A percentile compares a stretch with the other conserved stretches of the same genome.
Evolutionary conservation across 1,140 invertebrate species (phyloP).

Genomic region (Orius insidiosus): DNA sequence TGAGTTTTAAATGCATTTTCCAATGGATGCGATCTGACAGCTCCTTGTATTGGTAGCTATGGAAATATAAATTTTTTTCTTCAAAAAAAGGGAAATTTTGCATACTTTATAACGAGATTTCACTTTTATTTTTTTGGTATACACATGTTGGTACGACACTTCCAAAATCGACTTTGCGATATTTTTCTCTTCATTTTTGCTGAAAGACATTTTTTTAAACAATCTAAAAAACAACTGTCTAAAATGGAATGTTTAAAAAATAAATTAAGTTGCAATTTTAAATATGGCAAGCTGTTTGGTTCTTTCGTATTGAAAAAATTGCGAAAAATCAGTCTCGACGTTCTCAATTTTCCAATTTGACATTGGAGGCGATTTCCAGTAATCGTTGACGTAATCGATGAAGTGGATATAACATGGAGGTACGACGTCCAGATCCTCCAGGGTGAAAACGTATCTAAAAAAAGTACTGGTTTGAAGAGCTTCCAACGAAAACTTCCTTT

Average conservation of each 20-base stretch:
- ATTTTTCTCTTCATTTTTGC: too few species aligned
- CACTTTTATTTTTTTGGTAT: too few species aligned
- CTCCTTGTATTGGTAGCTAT: too few species aligned
- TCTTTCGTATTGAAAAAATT: slow-evolving; percentile 66
- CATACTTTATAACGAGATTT: too few species aligned
- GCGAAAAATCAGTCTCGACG: slow-evolving; percentile 51
- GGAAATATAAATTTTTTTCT: too few species aligned
- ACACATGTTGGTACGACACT: too few species aligned
- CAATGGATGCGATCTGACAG: too few species aligned
- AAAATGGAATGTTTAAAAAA: slow-evolving; percentile 2
- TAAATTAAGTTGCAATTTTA: slow-evolving; percentile 32
- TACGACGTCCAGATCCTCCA: slow-evolving; percentile 55
- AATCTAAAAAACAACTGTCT: not conserved
- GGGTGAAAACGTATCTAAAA: slow-evolving; percentile 55
- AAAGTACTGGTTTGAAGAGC: too few species aligned
- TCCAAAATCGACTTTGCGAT: too few species aligned
- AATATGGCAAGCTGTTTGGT: slow-evolving; percentile 57
- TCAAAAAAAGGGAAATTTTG: too few species aligned
- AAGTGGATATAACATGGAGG: slow-evolving; percentile 77
- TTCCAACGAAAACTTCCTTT: too few species aligned
- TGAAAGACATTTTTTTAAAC: not conserved
- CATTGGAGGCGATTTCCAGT: slow-evolving; percentile 27
- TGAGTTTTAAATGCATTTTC: too few species aligned
- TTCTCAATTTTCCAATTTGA: slow-evolving; percentile 39
- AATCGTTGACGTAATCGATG: slow-evolving; percentile 35